Base-by-base conservation (phyloP, 2,797 vertebrate species). In the Rhincodon typus region DNA sequence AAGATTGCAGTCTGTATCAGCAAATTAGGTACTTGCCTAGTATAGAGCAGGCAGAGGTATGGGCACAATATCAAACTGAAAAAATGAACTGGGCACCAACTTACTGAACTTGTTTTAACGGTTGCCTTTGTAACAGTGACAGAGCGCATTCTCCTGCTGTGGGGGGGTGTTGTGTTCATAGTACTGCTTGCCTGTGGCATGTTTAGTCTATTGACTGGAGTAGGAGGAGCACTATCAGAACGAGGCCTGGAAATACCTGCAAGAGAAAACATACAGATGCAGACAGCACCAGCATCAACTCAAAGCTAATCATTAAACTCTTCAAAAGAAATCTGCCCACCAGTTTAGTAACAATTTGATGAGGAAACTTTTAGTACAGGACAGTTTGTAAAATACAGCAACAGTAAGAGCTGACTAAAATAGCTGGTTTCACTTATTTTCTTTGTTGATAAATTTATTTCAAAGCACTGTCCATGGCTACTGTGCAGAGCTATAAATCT, bases 31-130 rank as follows among this genome's bases (percentile, higher is more conserved):
- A 27, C 38, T 23, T 42, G 38, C 50, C 23, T 13, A 23, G 23
- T 38, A 17, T 50, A 25, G 0, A n/a, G 42, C 12, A 25, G 27
- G 70, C 15, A n/a, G 42, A 77, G 46, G 38, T 23, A 67, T 38
- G 50, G 62, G 27, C 34, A 13, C 53, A 23, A 57, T 79, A 82
- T 79, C 3, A 96, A 66, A 90, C 27, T 57, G 66, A 17, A 96
- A 70, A 95, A 96, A 77, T 7, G 87, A 96, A 13, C 7, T 79
- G 38, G 15, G 10, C 62, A 93, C 19, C n/a, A 88, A 96, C 98
- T 98, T 98, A 99, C 99, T 95, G 98, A 98, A 97, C 98, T 98
- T 96, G 98, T 98, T 97, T 99, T 99, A 97, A 99, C 98, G 0
- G 98, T 98, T 88, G 98, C 98, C 97, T 99, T 99, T 96, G 98